Evolutionary conservation across 2,888 invertebrate species (phyloP).

Genomic region (Cerceris ruficornis): DNA sequence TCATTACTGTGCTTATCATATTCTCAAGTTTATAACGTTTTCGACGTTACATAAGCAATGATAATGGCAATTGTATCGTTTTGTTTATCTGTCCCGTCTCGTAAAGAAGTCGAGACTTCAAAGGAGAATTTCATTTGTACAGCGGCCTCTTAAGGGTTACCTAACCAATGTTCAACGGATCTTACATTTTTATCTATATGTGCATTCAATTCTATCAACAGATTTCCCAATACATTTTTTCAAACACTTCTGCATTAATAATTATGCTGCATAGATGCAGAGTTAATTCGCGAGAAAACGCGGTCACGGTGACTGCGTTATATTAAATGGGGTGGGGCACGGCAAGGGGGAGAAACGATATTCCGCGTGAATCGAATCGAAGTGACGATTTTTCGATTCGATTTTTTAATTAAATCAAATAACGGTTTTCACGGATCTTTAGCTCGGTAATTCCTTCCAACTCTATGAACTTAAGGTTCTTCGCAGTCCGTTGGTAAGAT

Average conservation of each 20-base stretch:
- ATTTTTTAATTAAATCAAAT: constrained; percentile 11
- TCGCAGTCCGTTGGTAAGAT: too few relatives aligned
- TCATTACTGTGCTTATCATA: constrained; percentile 8
- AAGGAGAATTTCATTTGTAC: too few relatives aligned
- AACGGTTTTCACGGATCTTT: constrained; percentile 7
- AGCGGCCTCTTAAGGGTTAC: too few relatives aligned
- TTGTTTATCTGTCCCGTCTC: too few relatives aligned
- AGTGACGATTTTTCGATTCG: constrained; percentile 9
- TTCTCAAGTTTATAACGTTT: not conserved
- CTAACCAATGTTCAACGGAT: too few relatives aligned
- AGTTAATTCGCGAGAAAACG: not conserved
- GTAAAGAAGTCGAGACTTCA: too few relatives aligned
- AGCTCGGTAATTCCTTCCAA: constrained; percentile 12
- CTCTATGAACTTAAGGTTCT: not conserved
- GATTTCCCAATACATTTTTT: too few relatives aligned
- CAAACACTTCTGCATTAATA: too few relatives aligned
- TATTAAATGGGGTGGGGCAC: constrained; percentile 2
- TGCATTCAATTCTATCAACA: too few relatives aligned
- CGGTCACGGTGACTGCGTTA: not conserved
- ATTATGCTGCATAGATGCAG: not conserved
- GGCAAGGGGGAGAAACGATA: not conserved
- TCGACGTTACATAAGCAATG: not conserved
- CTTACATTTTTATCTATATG: too few relatives aligned
- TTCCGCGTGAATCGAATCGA: constrained; percentile 18
- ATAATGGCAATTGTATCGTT: too few relatives aligned